A percentile compares a stretch with the other conserved stretches of the same genome.
phyloP scores from a whole-genome alignment of 30 jellyfish, hydroid and myxozoan genomes.

The Pseudorhiza aurosa region DNA sequence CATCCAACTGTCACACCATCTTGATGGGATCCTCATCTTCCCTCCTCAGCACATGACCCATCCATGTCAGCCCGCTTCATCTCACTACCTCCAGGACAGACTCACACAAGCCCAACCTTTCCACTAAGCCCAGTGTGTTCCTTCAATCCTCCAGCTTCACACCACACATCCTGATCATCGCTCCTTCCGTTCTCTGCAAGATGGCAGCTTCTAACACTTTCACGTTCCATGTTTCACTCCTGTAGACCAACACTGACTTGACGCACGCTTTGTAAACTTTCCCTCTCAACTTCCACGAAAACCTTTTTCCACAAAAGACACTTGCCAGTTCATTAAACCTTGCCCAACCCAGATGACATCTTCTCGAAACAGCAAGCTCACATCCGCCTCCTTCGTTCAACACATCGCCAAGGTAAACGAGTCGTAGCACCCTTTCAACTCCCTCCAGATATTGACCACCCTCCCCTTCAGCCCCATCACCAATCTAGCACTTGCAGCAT shows the following conservation, averaged over 20 bases:
- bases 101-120: too few relatives aligned
- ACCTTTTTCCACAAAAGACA: conserved; percentile 6
- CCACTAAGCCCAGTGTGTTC: too few relatives aligned
- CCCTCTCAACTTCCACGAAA: conserved; percentile 2
- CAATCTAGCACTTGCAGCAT: neutral
- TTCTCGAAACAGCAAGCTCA: conserved; percentile 10
- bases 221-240: conserved; percentile 34
- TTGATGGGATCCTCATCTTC: too few relatives aligned
- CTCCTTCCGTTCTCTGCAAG: conserved; percentile 24
- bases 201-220: neutral
- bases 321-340: neutral
- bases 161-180: too few relatives aligned
- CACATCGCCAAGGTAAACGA: conserved; percentile 5
- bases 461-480: neutral
- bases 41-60: too few relatives aligned
- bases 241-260: conserved; percentile 9
- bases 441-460: neutral
- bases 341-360: conserved; percentile 4
- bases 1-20: too few relatives aligned
- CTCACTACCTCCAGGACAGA: too few relatives aligned
- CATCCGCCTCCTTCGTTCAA: conserved; percentile 18
- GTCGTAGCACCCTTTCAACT: conserved; percentile 10
- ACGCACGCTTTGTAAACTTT: conserved; percentile 17
- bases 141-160: too few relatives aligned
- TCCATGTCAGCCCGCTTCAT: too few relatives aligned